Conservation (phyloP, 1,140 invertebrate species). For the Drosophila elegans region DNA sequence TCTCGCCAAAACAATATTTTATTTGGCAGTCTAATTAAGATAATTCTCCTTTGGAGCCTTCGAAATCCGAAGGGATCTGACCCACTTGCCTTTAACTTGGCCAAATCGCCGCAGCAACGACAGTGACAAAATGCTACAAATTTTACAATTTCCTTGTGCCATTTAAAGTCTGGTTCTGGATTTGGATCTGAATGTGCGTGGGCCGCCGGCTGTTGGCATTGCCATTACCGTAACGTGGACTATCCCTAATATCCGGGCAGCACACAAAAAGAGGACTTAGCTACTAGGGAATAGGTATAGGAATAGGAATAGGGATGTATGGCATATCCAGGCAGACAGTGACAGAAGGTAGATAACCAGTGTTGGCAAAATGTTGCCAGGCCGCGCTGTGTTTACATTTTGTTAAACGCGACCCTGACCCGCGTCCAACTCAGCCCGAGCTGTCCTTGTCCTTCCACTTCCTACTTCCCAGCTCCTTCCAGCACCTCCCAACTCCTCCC, state of each 20-base stretch:
- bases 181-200: constrained; percentile 36
- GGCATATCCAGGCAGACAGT: constrained; percentile 16
- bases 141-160: constrained; percentile 75
- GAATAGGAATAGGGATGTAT: constrained; percentile 5
- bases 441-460: not conserved
- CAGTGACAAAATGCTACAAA: constrained; percentile 70
- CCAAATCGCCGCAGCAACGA: constrained; percentile 38
- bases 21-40: constrained; percentile 34
- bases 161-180: constrained; percentile 48
- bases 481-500: not conserved
- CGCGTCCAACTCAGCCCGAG: constrained; percentile 38
- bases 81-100: constrained; percentile 45
- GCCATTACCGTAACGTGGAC: constrained; percentile 72
- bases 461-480: not conserved
- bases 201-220: constrained; percentile 73
- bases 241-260: constrained; percentile 72
- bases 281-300: not conserved
- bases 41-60: constrained; percentile 4
- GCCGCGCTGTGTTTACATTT: constrained; percentile 69
- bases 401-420: constrained; percentile 67
- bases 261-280: not conserved
- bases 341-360: constrained; percentile 55
- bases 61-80: constrained; percentile 6
- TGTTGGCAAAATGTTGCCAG: constrained; percentile 29
- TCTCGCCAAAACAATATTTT: constrained; percentile 2